Percentiles rank a stretch among this genome's conserved stretches.
Evolutionary conservation across 2,888 invertebrate genomes (phyloP).

Genomic region (Drosophila algonquin): DNA sequence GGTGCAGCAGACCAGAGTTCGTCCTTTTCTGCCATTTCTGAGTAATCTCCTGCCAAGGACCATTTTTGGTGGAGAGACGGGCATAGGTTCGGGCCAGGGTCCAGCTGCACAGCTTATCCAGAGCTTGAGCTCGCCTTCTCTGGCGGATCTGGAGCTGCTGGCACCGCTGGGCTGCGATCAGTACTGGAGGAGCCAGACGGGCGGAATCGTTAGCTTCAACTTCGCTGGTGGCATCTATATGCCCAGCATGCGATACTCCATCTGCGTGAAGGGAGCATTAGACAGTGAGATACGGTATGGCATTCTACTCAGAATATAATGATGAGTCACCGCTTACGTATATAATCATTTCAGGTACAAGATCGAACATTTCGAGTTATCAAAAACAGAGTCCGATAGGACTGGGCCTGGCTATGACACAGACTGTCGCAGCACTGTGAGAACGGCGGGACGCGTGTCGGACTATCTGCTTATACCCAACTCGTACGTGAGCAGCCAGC

Average conservation of each 20-base stretch:
- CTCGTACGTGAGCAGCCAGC: slow-evolving; percentile 82
- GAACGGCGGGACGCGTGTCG: slow-evolving; percentile 83
- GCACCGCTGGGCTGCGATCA: slow-evolving; percentile 88
- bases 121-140: slow-evolving; percentile 48
- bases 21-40: slow-evolving; percentile 59
- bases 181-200: slow-evolving; percentile 86
- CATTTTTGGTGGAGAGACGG: slow-evolving; percentile 62
- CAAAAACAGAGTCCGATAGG: slow-evolving; percentile 56
- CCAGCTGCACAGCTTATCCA: slow-evolving; percentile 58
- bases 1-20: slow-evolving; percentile 37
- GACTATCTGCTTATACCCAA: slow-evolving; percentile 86
- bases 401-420: slow-evolving; percentile 82
- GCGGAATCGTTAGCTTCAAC: slow-evolving; percentile 86
- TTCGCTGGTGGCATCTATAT: slow-evolving; percentile 86
- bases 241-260: slow-evolving; percentile 86
- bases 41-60: slow-evolving; percentile 66
- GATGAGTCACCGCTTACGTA: background rate
- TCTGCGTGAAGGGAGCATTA: slow-evolving; percentile 86
- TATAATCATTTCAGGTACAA: slow-evolving; percentile 42
- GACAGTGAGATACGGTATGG: slow-evolving; percentile 66
- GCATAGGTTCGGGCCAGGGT: slow-evolving; percentile 26
- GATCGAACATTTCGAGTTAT: slow-evolving; percentile 61
- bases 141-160: slow-evolving; percentile 72
- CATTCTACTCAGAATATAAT: background rate
- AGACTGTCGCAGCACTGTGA: slow-evolving; percentile 85